Base-by-base conservation (phyloP, 2,797 vertebrate species). In the Channallabes apus region DNA sequence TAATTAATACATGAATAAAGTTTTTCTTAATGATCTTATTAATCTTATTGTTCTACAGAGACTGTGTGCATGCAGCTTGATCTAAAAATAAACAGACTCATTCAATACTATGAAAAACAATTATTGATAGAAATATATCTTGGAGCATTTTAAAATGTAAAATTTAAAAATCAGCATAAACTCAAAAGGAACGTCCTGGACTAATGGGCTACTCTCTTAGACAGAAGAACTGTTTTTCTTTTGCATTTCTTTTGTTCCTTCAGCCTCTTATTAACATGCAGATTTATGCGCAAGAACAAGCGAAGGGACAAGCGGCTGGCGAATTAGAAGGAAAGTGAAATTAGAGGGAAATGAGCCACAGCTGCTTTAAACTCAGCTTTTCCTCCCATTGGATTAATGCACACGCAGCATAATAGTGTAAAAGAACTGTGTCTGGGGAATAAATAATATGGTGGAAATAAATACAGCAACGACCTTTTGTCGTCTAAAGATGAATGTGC, bases 391-490 rank as follows among this genome's bases (percentile, higher is more conserved):
- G 84, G 85, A 84, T 84, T 82, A 87, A 86, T 85, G 84, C 72
- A 46, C n/a, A 75, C 4, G 64, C 78, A 59, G 61, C 80, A 67
- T 69, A 82, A 59, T 12, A 51, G 56, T 80, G 80, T 79, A 85
- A 85, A 38, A 46, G 82, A 88, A 86, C 32, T 9, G 80, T 32
- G 59, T 82, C 83, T 9, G 29, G 83, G 61, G 77, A 85, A 82
- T 84, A 88, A 87, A 88, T 77, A 86, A 86, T 82, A 71, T 72
- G 67, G 87, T 38, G 64, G 62, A 80, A 86, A 88, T 88, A 87
- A 87, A 89, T 80, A 86, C 78, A 88, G 84, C 73, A 80, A 27
- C 32, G 65, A 80, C 78, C 86, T 88, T 88, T 80, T 80, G 75
- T 69, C 80, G 58, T 82, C 80, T 54, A 64, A 83, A 88, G 89